Conservation (phyloP, 2,113 vertebrate species). For the Gadus macrocephalus region DNA sequence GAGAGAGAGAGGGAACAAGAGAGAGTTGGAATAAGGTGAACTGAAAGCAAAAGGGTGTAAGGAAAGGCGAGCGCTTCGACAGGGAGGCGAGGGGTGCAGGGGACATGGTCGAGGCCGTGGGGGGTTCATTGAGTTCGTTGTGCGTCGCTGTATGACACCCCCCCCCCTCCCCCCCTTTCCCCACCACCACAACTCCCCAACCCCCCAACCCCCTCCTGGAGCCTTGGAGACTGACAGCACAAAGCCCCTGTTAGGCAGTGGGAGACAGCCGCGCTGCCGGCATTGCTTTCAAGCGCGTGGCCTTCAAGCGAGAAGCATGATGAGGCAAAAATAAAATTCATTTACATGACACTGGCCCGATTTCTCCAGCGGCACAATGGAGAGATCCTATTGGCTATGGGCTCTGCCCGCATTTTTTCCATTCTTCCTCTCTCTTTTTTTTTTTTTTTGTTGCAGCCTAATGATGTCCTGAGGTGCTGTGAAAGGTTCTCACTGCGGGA, state of each 20-base stretch:
- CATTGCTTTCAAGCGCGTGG: slow-evolving; percentile 61
- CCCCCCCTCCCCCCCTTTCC: background rate
- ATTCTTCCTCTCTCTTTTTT: background rate
- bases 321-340: slow-evolving; percentile 66
- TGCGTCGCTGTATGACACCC: slow-evolving; percentile 42
- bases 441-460: slow-evolving; percentile 30
- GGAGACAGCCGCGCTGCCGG: slow-evolving; percentile 57
- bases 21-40: slow-evolving; percentile 34
- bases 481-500: slow-evolving; percentile 61
- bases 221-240: slow-evolving; percentile 70
- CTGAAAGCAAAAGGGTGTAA: background rate
- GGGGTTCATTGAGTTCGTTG: slow-evolving; percentile 72
- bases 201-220: slow-evolving; percentile 26
- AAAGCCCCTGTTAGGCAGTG: slow-evolving; percentile 66
- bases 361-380: slow-evolving; percentile 60
- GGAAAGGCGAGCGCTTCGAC: too few species aligned
- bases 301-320: slow-evolving; percentile 63
- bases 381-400: slow-evolving; percentile 42
- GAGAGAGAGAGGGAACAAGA: slow-evolving; percentile 24
- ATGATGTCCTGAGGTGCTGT: slow-evolving; percentile 62
- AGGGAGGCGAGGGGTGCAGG: slow-evolving; percentile 29
- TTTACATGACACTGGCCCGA: slow-evolving; percentile 71
- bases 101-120: slow-evolving; percentile 49
- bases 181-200: slow-evolving; percentile 13
- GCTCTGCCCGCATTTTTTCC: background rate